A percentile compares a stretch with the other conserved stretches of the same genome.
Conservation (phyloP, 1,140 invertebrate species). For the Pissodes strobi region DNA sequence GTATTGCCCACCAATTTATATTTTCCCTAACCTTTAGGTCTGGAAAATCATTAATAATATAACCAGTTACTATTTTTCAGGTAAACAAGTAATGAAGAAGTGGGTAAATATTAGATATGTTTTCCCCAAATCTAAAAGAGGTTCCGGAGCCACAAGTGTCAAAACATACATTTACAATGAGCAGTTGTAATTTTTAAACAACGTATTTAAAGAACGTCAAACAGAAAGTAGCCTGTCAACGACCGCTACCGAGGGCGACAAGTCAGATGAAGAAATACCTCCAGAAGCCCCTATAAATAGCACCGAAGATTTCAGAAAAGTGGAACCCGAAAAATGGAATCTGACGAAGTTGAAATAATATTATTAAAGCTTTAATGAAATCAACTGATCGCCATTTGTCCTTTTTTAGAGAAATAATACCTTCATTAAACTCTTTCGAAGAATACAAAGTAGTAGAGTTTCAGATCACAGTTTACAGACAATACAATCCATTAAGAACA, state of each 20-base stretch:
- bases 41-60: no score
- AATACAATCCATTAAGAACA: not conserved
- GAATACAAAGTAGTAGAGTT: not conserved
- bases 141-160: not conserved
- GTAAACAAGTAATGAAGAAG: no score
- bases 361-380: not conserved
- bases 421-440: not conserved
- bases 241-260: not conserved
- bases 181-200: not conserved
- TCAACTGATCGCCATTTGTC: not conserved
- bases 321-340: not conserved
- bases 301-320: not conserved
- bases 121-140: no score
- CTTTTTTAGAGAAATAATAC: slow-evolving; percentile 2
- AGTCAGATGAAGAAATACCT: not conserved
- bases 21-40: no score
- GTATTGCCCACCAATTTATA: no score
- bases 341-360: not conserved
- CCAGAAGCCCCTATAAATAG: not conserved
- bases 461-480: not conserved
- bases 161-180: not conserved
- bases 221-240: not conserved
- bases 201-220: not conserved
- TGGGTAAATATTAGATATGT: no score
- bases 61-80: no score